Evolutionary conservation across 2,113 vertebrate genomes (phyloP), one percentile per base, ranked within the genome.

Genomic region (Clarias magur): DNA sequence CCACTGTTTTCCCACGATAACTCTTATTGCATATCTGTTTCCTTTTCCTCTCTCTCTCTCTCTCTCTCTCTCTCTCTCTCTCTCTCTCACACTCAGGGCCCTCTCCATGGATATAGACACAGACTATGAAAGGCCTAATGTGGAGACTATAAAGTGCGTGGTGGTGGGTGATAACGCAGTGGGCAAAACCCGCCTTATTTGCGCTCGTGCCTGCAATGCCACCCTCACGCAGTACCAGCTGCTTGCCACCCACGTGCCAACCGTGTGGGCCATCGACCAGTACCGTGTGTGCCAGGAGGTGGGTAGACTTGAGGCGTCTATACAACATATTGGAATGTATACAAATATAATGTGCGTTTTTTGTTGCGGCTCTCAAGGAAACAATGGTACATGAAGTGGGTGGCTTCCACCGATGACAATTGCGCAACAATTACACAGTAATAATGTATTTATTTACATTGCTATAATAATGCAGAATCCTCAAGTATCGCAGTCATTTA

Each of bases 201-300:
- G 97, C 87, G 97, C 97, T 89, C 94, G 96, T 63, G 97, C 96
- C 92, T 97, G 97, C 93, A 97, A 97, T 91, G 95, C 97, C 93
- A 97, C 97, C 89, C 96, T 97, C 93, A 97, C 96, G 89, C 97
- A 97, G 94, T 97, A 97, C 95, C 97, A 97, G 95, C 96, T 97
- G 92, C 96, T 96, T 25, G 97, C 97, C 93, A 96, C 97, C 86
- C 96, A 97, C 92, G 96, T 96, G 93, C 96, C 97, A 93, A 97
- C 96, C 80, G 96, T 96, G 89, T 97, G 97, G 97, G 97, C 96
- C 94, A 97, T 97, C 91, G 96, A 97, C 95, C 96, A 97, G 93
- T 97, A 97, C 93, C 95, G 96, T 38, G 96, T 97, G 88, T 97
- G 96, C 95, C 96, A 97, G 93, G 96, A 96, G 96, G 96, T 97